A percentile compares a stretch with the other conserved stretches of the same genome.
Conservation (phyloP, 2,797 vertebrate species). For the Iguana delicatissima region DNA sequence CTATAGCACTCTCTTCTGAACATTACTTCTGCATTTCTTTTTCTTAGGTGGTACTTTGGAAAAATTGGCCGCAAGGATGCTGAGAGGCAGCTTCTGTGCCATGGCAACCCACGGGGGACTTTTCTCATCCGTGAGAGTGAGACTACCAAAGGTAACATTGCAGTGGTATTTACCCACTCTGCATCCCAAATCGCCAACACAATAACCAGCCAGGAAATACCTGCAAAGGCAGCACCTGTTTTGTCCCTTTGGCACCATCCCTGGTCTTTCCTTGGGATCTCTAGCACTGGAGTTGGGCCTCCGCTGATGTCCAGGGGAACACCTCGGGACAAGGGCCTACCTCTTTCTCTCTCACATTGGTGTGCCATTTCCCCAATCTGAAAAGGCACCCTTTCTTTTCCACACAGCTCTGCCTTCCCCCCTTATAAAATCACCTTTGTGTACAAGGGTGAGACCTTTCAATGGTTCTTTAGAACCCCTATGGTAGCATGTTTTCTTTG, state of each 20-base stretch:
- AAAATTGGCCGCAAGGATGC: constrained; percentile 97
- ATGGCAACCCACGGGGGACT: constrained; percentile 88
- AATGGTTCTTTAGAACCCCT: no score
- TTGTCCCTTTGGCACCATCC: background rate
- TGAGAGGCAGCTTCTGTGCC: constrained; percentile 90
- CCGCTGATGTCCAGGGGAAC: background rate
- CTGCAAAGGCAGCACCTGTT: background rate
- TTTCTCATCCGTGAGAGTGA: constrained; percentile 97
- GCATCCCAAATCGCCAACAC: background rate
- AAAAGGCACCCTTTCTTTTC: no score
- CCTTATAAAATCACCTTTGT: no score
- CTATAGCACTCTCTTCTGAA: no score
- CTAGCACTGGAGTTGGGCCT: background rate
- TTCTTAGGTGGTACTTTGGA: constrained; percentile 95
- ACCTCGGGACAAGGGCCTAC: no score
- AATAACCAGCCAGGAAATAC: no score
- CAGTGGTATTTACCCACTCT: background rate
- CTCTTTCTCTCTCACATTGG: no score
- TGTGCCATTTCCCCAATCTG: no score
- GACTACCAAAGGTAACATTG: constrained; percentile 90
- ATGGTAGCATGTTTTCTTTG: no score
- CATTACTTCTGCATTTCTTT: fast-evolving
- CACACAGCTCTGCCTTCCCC: no score
- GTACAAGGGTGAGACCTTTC: no score
- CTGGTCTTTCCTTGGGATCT: background rate